Percentiles rank a stretch among this genome's conserved stretches.
Conservation (phyloP, 2,888 invertebrate genomes). For the Theretra japonica region DNA sequence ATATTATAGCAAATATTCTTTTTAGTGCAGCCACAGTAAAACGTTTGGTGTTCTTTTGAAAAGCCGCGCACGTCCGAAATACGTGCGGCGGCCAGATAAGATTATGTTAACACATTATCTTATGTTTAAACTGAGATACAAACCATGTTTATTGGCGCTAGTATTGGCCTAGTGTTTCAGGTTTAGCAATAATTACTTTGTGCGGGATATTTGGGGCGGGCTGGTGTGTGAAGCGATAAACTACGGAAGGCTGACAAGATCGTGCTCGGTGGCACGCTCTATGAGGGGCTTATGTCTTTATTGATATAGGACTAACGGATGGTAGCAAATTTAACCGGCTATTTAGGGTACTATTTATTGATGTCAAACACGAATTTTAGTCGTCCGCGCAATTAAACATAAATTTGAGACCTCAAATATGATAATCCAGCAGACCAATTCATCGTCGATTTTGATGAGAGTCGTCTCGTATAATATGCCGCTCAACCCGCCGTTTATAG, state of each 20-base stretch:
- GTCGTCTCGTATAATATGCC: no score
- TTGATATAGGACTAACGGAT: not conserved
- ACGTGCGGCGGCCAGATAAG: conserved; percentile 47
- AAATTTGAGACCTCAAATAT: no score
- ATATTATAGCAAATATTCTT: conserved; percentile 14
- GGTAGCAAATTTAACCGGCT: not conserved
- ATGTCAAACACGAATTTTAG: not conserved
- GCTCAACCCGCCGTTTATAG: no score
- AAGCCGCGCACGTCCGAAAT: conserved; percentile 23
- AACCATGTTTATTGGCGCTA: conserved; percentile 45
- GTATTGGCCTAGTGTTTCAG: conserved; percentile 30
- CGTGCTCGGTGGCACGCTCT: not conserved
- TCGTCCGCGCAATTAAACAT: no score
- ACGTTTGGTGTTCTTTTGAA: conserved; percentile 11
- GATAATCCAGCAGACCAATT: no score
- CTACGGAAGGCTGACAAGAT: not conserved
- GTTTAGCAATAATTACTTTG: conserved; percentile 37
- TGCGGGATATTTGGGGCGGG: conserved; percentile 37
- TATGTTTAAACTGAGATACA: conserved; percentile 50
- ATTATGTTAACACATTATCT: conserved; percentile 55
- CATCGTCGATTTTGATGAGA: no score
- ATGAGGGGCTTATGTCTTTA: conserved; percentile 3
- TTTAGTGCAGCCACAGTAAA: conserved; percentile 5
- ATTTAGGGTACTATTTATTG: not conserved
- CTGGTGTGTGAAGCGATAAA: conserved; percentile 3